These are phyloP conservation scores for Drosophila busckii DNA, from an alignment of 1,140 invertebrate genomes.

Conservation along the genomic window DNA sequence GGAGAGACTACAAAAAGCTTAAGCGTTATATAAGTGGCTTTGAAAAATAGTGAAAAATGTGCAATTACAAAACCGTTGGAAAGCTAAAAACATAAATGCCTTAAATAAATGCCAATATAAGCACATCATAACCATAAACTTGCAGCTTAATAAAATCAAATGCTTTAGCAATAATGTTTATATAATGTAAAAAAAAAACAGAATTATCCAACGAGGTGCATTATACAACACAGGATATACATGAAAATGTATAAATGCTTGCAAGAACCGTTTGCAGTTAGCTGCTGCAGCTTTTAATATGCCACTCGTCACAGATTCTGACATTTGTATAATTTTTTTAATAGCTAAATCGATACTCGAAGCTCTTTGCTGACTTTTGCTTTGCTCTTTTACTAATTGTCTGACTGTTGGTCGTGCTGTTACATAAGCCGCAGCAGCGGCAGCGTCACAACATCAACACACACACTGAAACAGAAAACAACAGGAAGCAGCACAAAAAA, in stretches of 20 bases:
- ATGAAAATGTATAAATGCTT: neutral
- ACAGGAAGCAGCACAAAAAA: too few species aligned
- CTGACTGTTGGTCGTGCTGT: too few species aligned
- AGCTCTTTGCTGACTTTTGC: slow-evolving; percentile 2
- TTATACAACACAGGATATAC: slow-evolving; percentile 12
- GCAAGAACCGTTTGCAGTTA: neutral
- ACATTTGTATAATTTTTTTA: slow-evolving; percentile 35
- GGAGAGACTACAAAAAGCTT: slow-evolving; percentile 15
- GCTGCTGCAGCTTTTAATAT: slow-evolving; percentile 18
- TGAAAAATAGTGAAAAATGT: slow-evolving; percentile 32
- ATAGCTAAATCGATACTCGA: slow-evolving; percentile 60
- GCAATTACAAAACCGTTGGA: slow-evolving; percentile 56
- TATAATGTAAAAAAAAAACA: too few species aligned
- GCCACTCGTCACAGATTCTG: slow-evolving; percentile 1
- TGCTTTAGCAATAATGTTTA: too few species aligned
- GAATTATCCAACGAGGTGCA: too few species aligned
- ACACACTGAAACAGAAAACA: too few species aligned
- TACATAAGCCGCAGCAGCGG: too few species aligned
- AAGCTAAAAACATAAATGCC: neutral
- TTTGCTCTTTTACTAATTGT: slow-evolving; percentile 46
- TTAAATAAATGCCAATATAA: too few species aligned
- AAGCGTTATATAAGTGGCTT: slow-evolving; percentile 34
- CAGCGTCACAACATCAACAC: too few species aligned
- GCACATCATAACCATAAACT: too few species aligned
- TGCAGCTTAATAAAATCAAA: too few species aligned